Evolutionary conservation across 2,888 invertebrate genomes (phyloP), one percentile per base, ranked within the genome.

Genomic region (Hermaeophaga mercurialis): DNA sequence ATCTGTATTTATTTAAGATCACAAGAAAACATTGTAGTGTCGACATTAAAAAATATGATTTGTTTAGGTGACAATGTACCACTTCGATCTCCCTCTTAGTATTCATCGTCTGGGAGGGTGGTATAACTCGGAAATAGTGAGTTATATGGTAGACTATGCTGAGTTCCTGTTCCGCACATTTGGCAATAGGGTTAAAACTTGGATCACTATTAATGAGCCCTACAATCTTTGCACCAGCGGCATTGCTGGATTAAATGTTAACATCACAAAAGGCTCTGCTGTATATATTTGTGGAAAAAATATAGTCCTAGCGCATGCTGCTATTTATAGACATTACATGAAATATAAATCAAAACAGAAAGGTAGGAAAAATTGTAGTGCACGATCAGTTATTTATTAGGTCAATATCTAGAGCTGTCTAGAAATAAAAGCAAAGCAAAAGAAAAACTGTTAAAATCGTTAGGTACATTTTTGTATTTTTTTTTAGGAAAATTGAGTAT

Each of bases 71-170:
- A 65, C 65, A 2, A 49, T 65, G 3, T 63, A 52, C 34, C 63
- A 64, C 34, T 66, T 62, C 61, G 66, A 66, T 34, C 50, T 60
- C 24, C 66, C 66, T 1, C 54, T 58, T n/a, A 11, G 49, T n/a
- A 38, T 66, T 17, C 63, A 70, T 76, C 81, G 83, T 38, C 72
- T 85, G 3, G 86, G 86, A 0, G 86, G 85, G 0, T 86, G 85
- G 85, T 80, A 82, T 22, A 85, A 85, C 67, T 81, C 82, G 1
- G 62, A 80, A 9, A 79, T 84, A 45, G 80, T 80, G 0, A 81
- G 87, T 90, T 57, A 80, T 88, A 69, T 88, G 85, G 68, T 79
- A 90, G n/a, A 65, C 86, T 28, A 79, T 74, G 85, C 86, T 0
- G 76, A 78, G 65, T 76, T 86, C 24, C 74, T 81, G 1, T 75